These are phyloP conservation scores for Darevskia nairensis DNA, from an alignment of 2,797 vertebrate species.

Conservation along the genomic window DNA sequence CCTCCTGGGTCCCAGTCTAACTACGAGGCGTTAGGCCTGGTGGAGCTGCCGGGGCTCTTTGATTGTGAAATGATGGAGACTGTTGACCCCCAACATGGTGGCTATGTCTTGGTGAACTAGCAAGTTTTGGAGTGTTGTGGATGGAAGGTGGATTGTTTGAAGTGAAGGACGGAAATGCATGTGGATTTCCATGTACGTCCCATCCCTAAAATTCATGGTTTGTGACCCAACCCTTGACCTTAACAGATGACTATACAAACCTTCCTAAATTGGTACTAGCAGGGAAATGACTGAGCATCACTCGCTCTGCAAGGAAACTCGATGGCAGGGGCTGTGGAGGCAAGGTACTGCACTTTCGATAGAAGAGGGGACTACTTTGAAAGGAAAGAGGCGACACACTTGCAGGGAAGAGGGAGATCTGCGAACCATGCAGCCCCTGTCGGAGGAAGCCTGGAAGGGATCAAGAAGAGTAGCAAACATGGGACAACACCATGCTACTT, in stretches of 20 bases:
- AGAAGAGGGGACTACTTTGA: conserved; percentile 25
- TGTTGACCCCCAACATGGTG: conserved; percentile 92
- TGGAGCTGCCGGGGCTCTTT: conserved; percentile 86
- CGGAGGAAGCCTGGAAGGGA: conserved; percentile 18
- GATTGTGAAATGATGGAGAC: conserved; percentile 99
- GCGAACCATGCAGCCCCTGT: conserved; percentile 7
- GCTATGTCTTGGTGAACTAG: conserved; percentile 95
- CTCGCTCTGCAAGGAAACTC: conserved; percentile 31
- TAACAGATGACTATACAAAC: conserved; percentile 44
- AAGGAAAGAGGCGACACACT: background rate
- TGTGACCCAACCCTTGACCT: conserved; percentile 59
- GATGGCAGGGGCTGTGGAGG: conserved; percentile 52
- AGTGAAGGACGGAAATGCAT: conserved; percentile 56
- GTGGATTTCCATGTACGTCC: conserved; percentile 61
- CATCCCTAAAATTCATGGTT: conserved; percentile 61
- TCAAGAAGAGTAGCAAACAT: conserved; percentile 34
- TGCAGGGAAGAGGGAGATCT: conserved; percentile 29
- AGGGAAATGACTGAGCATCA: conserved; percentile 24
- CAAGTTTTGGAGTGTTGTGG: fast-evolving
- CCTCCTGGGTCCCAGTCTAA: conserved; percentile 64
- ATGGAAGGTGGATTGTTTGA: conserved; percentile 59
- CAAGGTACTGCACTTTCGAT: conserved; percentile 21
- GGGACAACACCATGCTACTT: background rate
- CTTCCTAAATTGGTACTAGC: conserved; percentile 53
- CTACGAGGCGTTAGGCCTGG: conserved; percentile 81